Evolutionary conservation across 2,888 invertebrate species (phyloP).

Genomic region (Diarsia rubi): DNA sequence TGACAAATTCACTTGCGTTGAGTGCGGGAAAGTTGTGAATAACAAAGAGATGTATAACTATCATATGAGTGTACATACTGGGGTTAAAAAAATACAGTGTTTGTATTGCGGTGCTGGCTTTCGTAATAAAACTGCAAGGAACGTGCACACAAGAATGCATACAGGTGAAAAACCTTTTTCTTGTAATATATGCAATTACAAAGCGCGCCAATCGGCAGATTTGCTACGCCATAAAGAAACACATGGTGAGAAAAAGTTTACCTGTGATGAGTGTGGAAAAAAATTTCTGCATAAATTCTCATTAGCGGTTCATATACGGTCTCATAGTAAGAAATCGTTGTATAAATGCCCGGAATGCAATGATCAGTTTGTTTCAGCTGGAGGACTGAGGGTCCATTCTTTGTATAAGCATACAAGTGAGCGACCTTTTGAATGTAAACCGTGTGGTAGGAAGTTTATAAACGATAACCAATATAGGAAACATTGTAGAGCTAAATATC

Average conservation of each 20-base stretch:
- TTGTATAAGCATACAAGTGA: conserved; percentile 44
- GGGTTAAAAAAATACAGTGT: conserved; percentile 69
- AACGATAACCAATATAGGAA: conserved; percentile 35
- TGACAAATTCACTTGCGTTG: conserved; percentile 30
- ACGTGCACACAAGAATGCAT: conserved; percentile 64
- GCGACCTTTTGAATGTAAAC: conserved; percentile 38
- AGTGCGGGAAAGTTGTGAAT: conserved; percentile 37
- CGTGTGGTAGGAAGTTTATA: conserved; percentile 46
- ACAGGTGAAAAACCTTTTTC: conserved; percentile 60
- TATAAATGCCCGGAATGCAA: conserved; percentile 62
- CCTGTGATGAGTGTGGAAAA: conserved; percentile 67
- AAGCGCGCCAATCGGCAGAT: conserved; percentile 37
- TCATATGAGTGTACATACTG: conserved; percentile 70
- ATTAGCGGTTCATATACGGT: conserved; percentile 54
- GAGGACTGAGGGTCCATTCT: conserved; percentile 32
- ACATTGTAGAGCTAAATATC: conserved; percentile 43
- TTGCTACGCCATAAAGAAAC: conserved; percentile 47
- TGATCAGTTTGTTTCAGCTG: not conserved
- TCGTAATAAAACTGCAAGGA: not conserved
- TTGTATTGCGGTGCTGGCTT: conserved; percentile 72
- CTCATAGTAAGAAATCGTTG: conserved; percentile 55
- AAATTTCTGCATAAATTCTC: conserved; percentile 49
- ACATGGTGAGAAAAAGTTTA: conserved; percentile 54
- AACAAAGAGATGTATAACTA: not conserved
- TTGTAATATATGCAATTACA: conserved; percentile 62